Evolutionary conservation across 2,888 invertebrate genomes (phyloP).

Genomic region (Drosophila anceps): DNA sequence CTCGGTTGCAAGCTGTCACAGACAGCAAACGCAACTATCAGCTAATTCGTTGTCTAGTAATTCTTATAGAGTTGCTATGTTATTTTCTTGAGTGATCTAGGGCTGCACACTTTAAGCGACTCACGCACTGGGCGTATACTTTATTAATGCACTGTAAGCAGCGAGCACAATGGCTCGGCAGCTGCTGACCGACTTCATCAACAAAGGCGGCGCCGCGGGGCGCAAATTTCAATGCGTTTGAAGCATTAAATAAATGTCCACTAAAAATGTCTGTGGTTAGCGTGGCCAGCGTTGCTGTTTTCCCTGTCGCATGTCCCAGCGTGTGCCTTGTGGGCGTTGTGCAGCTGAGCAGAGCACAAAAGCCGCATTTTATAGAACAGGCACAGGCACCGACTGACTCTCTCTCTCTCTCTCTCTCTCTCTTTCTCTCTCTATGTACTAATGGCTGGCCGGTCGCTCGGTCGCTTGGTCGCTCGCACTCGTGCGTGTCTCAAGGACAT

Average conservation of each 20-base stretch:
- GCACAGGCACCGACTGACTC: not conserved
- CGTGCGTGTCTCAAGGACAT: constrained; percentile 72
- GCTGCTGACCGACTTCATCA: constrained; percentile 69
- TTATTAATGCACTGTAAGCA: constrained; percentile 47
- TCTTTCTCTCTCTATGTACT: not conserved
- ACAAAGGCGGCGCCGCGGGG: constrained; percentile 66
- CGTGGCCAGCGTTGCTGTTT: constrained; percentile 32
- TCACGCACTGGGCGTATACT: constrained; percentile 28
- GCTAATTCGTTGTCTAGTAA: not conserved
- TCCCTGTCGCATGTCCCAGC: constrained; percentile 38
- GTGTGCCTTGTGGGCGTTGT: constrained; percentile 66
- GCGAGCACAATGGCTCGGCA: constrained; percentile 37
- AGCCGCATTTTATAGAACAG: constrained; percentile 52
- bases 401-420: not conserved
- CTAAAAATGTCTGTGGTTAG: constrained; percentile 72
- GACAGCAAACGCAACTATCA: not conserved
- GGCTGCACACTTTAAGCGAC: constrained; percentile 35
- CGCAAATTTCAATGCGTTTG: constrained; percentile 77
- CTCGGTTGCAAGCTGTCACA: not conserved
- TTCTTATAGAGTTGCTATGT: not conserved
- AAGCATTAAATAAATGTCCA: constrained; percentile 79
- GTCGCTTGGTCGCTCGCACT: constrained; percentile 41
- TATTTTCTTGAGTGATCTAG: constrained; percentile 7
- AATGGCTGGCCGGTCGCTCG: constrained; percentile 8
- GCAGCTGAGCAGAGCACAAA: constrained; percentile 56